A percentile compares a stretch with the other conserved stretches of the same genome.
phyloP scores from a whole-genome alignment of 2,797 vertebrate genomes.

The Notolepis coatsorum region DNA sequence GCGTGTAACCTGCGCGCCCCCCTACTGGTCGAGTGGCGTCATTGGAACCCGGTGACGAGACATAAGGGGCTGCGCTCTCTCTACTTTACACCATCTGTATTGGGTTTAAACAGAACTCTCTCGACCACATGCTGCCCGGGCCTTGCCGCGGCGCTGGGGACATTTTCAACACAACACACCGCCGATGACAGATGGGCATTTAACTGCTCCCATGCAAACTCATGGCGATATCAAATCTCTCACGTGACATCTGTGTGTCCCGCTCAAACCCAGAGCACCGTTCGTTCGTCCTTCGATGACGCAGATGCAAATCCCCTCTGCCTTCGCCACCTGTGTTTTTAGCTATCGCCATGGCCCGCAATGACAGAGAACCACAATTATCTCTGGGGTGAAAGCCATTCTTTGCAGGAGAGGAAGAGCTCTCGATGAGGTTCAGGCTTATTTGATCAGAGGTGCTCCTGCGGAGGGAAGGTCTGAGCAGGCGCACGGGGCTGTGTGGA shows the following conservation, averaged over 20 bases:
- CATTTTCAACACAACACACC: conserved; percentile 44
- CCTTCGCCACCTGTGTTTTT: conserved; percentile 23
- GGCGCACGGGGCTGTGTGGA: conserved; percentile 30
- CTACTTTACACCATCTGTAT: conserved; percentile 16
- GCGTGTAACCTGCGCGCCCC: no score
- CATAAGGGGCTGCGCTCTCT: no score
- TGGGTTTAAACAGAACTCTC: conserved; percentile 59
- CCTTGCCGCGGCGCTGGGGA: conserved; percentile 29
- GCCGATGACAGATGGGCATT: conserved; percentile 44
- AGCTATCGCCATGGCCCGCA: conserved; percentile 20
- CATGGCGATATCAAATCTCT: conserved; percentile 35
- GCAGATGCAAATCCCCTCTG: conserved; percentile 21
- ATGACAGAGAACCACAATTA: conserved; percentile 32
- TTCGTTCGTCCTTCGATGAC: conserved; percentile 30
- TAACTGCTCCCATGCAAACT: conserved; percentile 45
- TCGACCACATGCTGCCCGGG: conserved; percentile 9
- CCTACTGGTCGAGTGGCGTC: no score
- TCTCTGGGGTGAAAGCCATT: conserved; percentile 34
- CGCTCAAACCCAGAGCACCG: conserved; percentile 15
- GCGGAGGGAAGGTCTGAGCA: conserved; percentile 12
- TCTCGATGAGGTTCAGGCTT: conserved; percentile 6
- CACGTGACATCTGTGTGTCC: conserved; percentile 4
- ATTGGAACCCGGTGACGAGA: no score
- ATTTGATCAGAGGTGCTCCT: conserved; percentile 9
- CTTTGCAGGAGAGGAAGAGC: conserved; percentile 17